Evolutionary conservation across 37 sponge, comb jelly and placozoan species (phyloP).

Genomic region (Beroe forskalii): DNA sequence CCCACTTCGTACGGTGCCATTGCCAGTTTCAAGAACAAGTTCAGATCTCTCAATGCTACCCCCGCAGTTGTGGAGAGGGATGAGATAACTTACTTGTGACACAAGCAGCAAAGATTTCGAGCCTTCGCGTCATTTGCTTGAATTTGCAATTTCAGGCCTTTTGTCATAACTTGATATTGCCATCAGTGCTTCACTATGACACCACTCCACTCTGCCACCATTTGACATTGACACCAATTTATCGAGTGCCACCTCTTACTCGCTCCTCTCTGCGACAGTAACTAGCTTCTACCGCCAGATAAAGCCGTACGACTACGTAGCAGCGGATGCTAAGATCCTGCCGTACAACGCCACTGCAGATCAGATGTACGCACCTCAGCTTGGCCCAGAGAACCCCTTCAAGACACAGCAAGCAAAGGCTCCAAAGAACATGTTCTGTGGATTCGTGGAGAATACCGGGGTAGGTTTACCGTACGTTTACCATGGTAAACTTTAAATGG

Average conservation of each 20-base stretch:
- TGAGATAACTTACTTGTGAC: neutral
- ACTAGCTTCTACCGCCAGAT: neutral
- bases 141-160: too few relatives aligned
- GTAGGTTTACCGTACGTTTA: neutral
- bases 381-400: conserved; percentile 90
- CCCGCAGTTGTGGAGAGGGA: conserved; percentile 29
- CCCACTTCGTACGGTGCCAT: conserved; percentile 28
- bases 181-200: neutral
- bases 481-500: neutral
- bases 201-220: neutral
- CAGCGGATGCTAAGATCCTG: conserved; percentile 76
- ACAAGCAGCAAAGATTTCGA: too few relatives aligned
- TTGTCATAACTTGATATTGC: too few relatives aligned
- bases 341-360: conserved; percentile 87
- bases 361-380: conserved; percentile 84
- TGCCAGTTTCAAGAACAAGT: conserved; percentile 53
- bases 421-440: conserved; percentile 82
- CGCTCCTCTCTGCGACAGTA: neutral
- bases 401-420: conserved; percentile 82
- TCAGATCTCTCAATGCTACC: conserved; percentile 10
- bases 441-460: conserved; percentile 52
- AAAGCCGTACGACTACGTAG: conserved; percentile 67
- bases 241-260: neutral
- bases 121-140: too few relatives aligned
- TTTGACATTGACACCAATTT: neutral